These are phyloP conservation scores for Pristionchus entomophagus DNA, from an alignment of 2,888 invertebrate genomes.

Conservation along the genomic window DNA sequence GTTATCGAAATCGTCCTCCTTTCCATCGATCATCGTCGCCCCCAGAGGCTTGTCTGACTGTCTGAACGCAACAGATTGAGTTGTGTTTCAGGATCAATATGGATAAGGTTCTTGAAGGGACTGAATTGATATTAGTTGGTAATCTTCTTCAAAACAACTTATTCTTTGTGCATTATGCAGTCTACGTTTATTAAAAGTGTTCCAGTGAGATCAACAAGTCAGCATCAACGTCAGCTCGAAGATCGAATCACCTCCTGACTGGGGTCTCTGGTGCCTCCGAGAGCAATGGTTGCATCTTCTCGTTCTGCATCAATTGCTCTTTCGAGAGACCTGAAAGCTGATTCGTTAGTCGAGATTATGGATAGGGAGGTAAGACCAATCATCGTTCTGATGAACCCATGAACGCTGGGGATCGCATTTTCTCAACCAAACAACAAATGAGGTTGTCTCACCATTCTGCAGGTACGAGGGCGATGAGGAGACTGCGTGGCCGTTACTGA, in stretches of 20 bases:
- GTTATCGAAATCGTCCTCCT: conserved; percentile 49
- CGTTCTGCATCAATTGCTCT: conserved; percentile 62
- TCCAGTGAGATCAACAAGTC: too few relatives aligned
- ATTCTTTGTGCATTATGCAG: too few relatives aligned
- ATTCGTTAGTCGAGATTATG: too few relatives aligned
- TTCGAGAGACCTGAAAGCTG: conserved; percentile 57
- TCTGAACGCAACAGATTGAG: background rate
- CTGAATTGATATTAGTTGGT: too few relatives aligned
- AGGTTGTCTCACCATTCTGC: conserved; percentile 37
- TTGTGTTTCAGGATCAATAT: background rate
- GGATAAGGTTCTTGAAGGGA: too few relatives aligned
- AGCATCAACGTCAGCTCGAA: background rate
- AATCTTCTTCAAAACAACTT: background rate
- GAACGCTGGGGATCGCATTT: background rate
- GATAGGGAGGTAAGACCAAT: background rate
- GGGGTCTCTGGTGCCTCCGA: conserved; percentile 47
- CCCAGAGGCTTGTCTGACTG: conserved; percentile 41
- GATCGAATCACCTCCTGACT: conserved; percentile 30
- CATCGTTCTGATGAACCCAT: background rate
- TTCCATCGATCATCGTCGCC: background rate
- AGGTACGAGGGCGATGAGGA: conserved; percentile 46
- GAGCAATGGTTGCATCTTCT: conserved; percentile 58
- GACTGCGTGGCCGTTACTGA: conserved; percentile 44
- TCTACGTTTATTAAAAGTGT: too few relatives aligned
- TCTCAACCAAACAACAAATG: too few relatives aligned